These are phyloP conservation scores for Macheiramphus alcinus DNA, from an alignment of 2,113 vertebrate genomes.

Conservation along the genomic window DNA sequence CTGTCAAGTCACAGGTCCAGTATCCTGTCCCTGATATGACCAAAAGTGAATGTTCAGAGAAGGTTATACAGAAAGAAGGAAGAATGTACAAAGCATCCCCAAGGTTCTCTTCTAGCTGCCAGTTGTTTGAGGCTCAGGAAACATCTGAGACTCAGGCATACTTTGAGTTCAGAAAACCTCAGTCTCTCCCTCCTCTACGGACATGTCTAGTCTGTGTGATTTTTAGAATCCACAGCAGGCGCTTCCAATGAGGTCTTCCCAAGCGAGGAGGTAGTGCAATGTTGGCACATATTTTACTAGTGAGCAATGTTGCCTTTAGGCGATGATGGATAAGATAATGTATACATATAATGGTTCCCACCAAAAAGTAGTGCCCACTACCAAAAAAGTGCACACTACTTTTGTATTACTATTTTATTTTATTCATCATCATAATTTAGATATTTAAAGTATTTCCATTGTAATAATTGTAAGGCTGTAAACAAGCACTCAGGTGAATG, in stretches of 20 bases:
- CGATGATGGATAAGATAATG: neutral
- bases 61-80: neutral
- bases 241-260: neutral
- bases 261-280: rapidly evolving
- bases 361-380: neutral
- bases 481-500: neutral
- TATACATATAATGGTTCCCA: neutral
- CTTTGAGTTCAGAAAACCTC: neutral
- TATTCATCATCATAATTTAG: neutral
- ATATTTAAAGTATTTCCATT: neutral
- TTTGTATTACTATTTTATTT: neutral
- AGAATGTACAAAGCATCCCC: neutral
- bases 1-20: neutral
- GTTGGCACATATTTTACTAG: neutral
- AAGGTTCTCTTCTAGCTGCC: neutral
- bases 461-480: neutral
- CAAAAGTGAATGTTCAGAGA: neutral
- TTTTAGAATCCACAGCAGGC: neutral
- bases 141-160: neutral
- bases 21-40: neutral
- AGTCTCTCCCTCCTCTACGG: neutral
- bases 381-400: neutral
- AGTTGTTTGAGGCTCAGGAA: neutral
- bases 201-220: too few species aligned
- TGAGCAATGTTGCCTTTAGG: neutral